A percentile compares a stretch with the other conserved stretches of the same genome.
Evolutionary conservation across 2,888 invertebrate genomes (phyloP).

Genomic region (Pollenia amentaria): DNA sequence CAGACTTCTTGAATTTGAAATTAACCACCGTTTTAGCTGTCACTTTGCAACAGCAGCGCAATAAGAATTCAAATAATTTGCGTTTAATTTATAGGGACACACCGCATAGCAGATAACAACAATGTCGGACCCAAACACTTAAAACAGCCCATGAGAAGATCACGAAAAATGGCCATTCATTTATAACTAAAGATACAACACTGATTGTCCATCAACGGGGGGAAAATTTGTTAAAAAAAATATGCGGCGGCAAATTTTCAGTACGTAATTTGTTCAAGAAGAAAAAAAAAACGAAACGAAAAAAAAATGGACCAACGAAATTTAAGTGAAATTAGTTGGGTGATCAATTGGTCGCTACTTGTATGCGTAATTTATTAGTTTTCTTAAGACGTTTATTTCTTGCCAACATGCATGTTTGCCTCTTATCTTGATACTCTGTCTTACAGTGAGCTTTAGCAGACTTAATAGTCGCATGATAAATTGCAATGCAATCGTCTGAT

Average conservation of each 20-base stretch:
- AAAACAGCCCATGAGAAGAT: slow-evolving; percentile 26
- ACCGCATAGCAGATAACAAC: slow-evolving; percentile 64
- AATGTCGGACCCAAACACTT: neutral
- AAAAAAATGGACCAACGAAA: slow-evolving; percentile 35
- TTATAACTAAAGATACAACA: slow-evolving; percentile 68
- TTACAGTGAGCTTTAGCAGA: slow-evolving; percentile 23
- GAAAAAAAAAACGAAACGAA: neutral
- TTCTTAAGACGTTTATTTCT: slow-evolving; percentile 28
- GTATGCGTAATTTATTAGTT: slow-evolving; percentile 72
- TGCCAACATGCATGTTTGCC: slow-evolving; percentile 37
- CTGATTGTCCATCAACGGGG: slow-evolving; percentile 66
- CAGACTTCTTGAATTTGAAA: slow-evolving; percentile 62
- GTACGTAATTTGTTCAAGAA: slow-evolving; percentile 50
- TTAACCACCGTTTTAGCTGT: slow-evolving; percentile 68
- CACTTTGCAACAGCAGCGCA: slow-evolving; percentile 62
- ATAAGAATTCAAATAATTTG: slow-evolving; percentile 82
- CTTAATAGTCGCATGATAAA: slow-evolving; percentile 63
- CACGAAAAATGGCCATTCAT: slow-evolving; percentile 62
- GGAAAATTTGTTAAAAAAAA: slow-evolving; percentile 43
- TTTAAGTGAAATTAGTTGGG: slow-evolving; percentile 73
- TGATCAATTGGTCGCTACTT: slow-evolving; percentile 73
- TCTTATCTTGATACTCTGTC: neutral
- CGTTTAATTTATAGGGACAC: slow-evolving; percentile 81
- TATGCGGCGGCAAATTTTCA: slow-evolving; percentile 57
- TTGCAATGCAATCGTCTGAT: slow-evolving; percentile 57